Evolutionary conservation across 53 echinoderm and acorn worm genomes (phyloP).

Genomic region (Holothuria leucospilota): DNA sequence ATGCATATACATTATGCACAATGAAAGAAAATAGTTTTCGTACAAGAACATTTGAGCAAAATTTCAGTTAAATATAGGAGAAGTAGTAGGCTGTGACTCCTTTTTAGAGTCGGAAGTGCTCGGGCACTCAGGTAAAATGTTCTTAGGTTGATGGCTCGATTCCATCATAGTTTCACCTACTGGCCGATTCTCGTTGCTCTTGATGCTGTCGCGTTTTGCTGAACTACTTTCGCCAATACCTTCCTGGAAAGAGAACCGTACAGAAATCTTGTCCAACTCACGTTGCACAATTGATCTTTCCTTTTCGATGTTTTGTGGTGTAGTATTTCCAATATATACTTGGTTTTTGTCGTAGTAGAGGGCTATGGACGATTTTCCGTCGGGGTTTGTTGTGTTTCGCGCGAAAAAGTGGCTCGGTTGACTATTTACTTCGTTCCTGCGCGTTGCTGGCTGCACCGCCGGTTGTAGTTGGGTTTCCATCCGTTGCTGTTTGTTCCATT

Average conservation of each 20-base stretch:
- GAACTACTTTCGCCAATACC: too few species aligned
- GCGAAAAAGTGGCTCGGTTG: conserved; percentile 18
- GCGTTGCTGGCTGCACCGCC: not conserved
- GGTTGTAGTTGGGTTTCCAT: not conserved
- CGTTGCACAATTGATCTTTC: conserved; percentile 59
- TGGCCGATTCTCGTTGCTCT: too few species aligned
- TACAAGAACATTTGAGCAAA: too few species aligned
- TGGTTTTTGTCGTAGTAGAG: conserved; percentile 77
- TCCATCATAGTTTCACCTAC: too few species aligned
- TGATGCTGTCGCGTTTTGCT: too few species aligned
- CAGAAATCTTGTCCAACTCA: conserved; percentile 62
- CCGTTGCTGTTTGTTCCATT: not conserved
- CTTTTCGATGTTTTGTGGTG: conserved; percentile 49
- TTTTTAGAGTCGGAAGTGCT: conserved; percentile 11
- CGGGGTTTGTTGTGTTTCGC: conserved; percentile 4
- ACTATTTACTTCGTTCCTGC: not conserved
- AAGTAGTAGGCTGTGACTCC: not conserved
- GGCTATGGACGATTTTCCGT: conserved; percentile 49
- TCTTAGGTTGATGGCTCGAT: too few species aligned
- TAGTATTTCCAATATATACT: conserved; percentile 73
- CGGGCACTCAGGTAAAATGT: not conserved
- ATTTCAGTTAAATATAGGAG: conserved; percentile 20
- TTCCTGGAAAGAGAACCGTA: conserved; percentile 36
- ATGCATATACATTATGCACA: too few species aligned
- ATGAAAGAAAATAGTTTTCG: too few species aligned